phyloP scores from a whole-genome alignment of 2,888 invertebrate species.

The Coelinius sp. region DNA sequence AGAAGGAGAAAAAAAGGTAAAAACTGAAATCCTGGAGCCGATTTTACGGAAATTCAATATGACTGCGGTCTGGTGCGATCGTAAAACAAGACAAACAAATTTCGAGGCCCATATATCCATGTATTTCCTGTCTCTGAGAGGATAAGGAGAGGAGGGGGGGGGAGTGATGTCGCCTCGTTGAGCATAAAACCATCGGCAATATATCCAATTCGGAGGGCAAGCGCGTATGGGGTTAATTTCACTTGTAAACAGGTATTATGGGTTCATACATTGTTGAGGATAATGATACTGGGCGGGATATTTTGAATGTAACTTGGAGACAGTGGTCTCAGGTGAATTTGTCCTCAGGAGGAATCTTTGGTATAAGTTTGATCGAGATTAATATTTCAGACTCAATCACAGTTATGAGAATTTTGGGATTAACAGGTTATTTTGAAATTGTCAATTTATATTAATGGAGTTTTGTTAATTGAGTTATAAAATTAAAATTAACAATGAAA shows the following conservation, averaged over 20 bases:
- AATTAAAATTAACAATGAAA: too few species aligned
- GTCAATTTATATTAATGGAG: conserved; percentile 22
- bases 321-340: not conserved
- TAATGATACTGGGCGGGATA: not conserved
- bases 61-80: conserved; percentile 65
- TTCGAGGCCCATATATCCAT: conserved; percentile 49
- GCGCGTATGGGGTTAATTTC: not conserved
- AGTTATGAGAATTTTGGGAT: not conserved
- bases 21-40: conserved; percentile 19
- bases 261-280: conserved; percentile 4
- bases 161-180: not conserved
- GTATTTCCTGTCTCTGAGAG: not conserved
- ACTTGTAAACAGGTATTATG: not conserved
- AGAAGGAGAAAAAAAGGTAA: conserved; percentile 15
- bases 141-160: not conserved
- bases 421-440: not conserved
- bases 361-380: conserved; percentile 64
- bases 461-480: conserved; percentile 55
- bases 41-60: conserved; percentile 67
- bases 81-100: conserved; percentile 70
- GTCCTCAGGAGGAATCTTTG: conserved; percentile 23
- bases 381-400: conserved; percentile 66
- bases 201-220: not conserved
- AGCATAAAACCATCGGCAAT: conserved; percentile 17
- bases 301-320: not conserved